phyloP scores from a whole-genome alignment of 2,888 invertebrate species.

The Syrphus vitripennis region DNA sequence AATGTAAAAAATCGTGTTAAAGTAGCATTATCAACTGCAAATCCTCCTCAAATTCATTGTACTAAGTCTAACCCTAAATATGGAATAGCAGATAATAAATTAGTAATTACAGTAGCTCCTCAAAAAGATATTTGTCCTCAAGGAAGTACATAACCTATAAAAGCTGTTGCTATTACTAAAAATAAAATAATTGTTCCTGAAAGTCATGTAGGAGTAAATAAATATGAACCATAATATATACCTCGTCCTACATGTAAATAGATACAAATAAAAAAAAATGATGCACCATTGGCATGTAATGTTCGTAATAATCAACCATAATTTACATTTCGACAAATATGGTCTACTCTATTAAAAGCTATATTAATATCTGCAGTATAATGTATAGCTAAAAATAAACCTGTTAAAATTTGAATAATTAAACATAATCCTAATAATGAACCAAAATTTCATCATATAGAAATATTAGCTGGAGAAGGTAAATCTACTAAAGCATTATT shows the following conservation, averaged over 20 bases:
- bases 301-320: constrained; percentile 86
- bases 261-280: constrained; percentile 87
- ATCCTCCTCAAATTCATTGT: too few species aligned
- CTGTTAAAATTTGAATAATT: constrained; percentile 86
- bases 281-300: constrained; percentile 87
- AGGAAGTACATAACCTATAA: constrained; percentile 89
- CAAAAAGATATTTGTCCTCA: constrained; percentile 93
- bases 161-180: constrained; percentile 87
- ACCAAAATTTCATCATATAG: constrained; percentile 87
- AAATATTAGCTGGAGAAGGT: constrained; percentile 85
- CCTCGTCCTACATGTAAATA: constrained; percentile 87
- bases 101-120: constrained; percentile 91
- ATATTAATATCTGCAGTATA: constrained; percentile 85
- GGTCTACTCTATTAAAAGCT: constrained; percentile 86
- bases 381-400: constrained; percentile 87
- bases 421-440: constrained; percentile 85
- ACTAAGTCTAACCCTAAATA: too few species aligned
- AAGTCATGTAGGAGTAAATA: constrained; percentile 84
- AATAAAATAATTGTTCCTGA: constrained; percentile 86
- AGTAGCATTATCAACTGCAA: too few species aligned
- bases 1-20: too few species aligned
- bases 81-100: constrained; percentile 87
- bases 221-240: constrained; percentile 83
- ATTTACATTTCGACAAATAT: constrained; percentile 88
- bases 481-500: constrained; percentile 84